A percentile compares a stretch with the other conserved stretches of the same genome.
phyloP scores from a whole-genome alignment of 2,113 vertebrate species.

The Elephantulus edwardii region DNA sequence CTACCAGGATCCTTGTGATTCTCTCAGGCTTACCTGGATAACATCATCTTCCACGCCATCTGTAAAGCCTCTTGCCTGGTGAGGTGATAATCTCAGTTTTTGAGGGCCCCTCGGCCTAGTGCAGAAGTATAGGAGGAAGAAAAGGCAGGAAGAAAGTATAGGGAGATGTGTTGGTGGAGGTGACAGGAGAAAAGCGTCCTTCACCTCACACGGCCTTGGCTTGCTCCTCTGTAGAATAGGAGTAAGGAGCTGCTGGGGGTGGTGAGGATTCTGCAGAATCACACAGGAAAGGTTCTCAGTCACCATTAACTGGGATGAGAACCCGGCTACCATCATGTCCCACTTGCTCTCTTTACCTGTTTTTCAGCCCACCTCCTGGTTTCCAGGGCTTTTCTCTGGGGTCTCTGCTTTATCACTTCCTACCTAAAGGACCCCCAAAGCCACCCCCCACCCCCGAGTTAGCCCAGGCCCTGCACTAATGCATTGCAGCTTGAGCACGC shows the following conservation, averaged over 20 bases:
- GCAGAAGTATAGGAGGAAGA: background rate
- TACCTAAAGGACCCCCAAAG: background rate
- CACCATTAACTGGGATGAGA: background rate
- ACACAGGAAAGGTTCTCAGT: rapidly evolving
- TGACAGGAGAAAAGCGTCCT: background rate
- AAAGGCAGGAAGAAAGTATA: background rate
- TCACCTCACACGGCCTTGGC: background rate
- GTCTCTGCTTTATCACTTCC: background rate
- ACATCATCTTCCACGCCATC: too few species aligned
- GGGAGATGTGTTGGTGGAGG: too few species aligned
- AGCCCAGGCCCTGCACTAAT: background rate
- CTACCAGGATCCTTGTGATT: background rate
- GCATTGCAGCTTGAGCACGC: slow-evolving; percentile 60
- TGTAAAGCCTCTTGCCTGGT: background rate
- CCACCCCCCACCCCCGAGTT: rapidly evolving
- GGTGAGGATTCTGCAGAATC: background rate
- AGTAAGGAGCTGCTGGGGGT: background rate
- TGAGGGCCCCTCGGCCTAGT: background rate
- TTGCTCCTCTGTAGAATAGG: background rate
- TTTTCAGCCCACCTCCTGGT: background rate
- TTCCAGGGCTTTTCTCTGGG: background rate
- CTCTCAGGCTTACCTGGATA: background rate
- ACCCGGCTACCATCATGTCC: background rate
- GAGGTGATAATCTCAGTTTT: background rate
- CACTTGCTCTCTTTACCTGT: background rate